Percentiles rank a stretch among this genome's conserved stretches.
phyloP scores from a whole-genome alignment of 2,113 vertebrate genomes.

The Fregetta grallaria region DNA sequence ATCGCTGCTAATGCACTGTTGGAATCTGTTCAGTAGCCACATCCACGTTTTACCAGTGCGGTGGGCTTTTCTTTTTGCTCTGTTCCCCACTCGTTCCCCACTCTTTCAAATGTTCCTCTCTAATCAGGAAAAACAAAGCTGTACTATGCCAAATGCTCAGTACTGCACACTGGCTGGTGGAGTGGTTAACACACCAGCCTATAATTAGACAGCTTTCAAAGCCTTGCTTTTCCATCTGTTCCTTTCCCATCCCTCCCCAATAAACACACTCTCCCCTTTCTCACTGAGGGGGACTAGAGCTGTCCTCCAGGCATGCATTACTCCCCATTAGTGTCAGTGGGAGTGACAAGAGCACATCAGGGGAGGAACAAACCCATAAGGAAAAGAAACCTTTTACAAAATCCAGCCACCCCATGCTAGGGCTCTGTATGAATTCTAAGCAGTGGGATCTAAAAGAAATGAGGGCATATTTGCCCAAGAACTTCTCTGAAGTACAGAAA shows the following conservation, averaged over 20 bases:
- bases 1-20: background rate
- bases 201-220: constrained; percentile 37
- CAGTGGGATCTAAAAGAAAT: background rate
- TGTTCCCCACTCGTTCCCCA: background rate
- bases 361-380: background rate
- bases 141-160: background rate
- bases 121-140: constrained; percentile 17
- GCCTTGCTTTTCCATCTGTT: constrained; percentile 15
- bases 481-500: background rate
- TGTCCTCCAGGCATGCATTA: background rate
- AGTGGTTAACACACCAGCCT: background rate
- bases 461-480: background rate
- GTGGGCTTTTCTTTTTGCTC: background rate
- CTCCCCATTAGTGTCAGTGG: background rate
- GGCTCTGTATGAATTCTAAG: background rate
- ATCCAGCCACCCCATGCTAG: background rate
- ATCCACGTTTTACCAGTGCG: background rate
- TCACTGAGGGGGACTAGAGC: background rate
- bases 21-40: background rate
- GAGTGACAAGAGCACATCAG: background rate
- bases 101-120: constrained; percentile 4
- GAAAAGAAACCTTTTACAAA: background rate
- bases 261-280: background rate
- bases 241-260: background rate
- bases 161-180: background rate